Base-by-base conservation (phyloP, 1,140 invertebrate species). In the Carposina sasakii region DNA sequence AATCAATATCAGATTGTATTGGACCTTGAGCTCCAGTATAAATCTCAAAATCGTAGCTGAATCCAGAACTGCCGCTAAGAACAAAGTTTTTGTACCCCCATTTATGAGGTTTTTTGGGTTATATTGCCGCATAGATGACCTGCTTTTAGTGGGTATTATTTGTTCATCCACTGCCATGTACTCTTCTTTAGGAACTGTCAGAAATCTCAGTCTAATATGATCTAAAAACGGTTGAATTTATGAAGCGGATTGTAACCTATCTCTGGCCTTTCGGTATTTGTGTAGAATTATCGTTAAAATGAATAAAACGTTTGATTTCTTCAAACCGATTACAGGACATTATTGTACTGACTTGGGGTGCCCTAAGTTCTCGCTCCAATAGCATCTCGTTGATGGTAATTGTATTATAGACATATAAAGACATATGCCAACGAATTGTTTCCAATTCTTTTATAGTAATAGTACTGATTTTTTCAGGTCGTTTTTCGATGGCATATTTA, bases 131-230 rank as follows among this genome's bases (percentile, higher is more conserved):
- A 67, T 12, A 36, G 36, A 22, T 12, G 22, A 39, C 1, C 48
- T 19, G 16, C 6, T 3, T 43, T 70, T 70, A 33, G 66, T 69
- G 24, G 62, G 58, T 19, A 71, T 62, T 21, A 71, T 71, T 55
- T 64, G 72, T 44, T 74, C 66, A 54, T 79, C 71, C 15, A 71
- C 53, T 2, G 74, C 63, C 21, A 68, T 39, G 51, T 52, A 60
- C 45, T 76, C 63, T 48, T 78, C 60, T 55, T 60, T 62, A 5
- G 60, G 60, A 3, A 68, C 45, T 33, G 37, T 6, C 12, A 71
- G 53, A 10, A 72, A 41, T 31, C 48, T 26, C 16, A 63, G 26
- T 46, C 61, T 34, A 28, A 73, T 46, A 20, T 47, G 40, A 2
- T 55, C 47, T 20, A 64, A 22, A 20, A 73, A 31, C 1, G 63